A percentile compares a stretch with the other conserved stretches of the same genome.
Evolutionary conservation across 1,140 invertebrate genomes (phyloP).

Genomic region (Caenorhabditis tropicalis): DNA sequence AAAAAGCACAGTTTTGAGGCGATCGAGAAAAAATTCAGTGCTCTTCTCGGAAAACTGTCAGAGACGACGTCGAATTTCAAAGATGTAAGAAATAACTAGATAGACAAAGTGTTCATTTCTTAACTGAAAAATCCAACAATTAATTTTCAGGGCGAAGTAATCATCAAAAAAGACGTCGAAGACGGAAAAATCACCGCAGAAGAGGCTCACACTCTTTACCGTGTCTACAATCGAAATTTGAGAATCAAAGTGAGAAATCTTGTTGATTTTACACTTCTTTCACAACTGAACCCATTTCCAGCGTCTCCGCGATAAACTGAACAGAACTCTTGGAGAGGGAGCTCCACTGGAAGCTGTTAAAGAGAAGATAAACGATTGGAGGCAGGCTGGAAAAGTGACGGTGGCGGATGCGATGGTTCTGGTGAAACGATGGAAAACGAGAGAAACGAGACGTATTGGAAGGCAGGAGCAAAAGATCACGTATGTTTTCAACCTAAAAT

Average conservation of each 20-base stretch:
- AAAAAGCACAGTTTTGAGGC: constrained; percentile 28
- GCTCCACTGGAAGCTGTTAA: constrained; percentile 18
- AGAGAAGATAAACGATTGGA: constrained; percentile 8
- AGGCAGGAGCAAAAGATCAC: constrained; percentile 49
- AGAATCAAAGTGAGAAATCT: background rate
- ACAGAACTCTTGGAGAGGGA: background rate
- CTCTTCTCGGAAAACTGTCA: background rate
- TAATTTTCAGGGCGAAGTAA: constrained; percentile 29
- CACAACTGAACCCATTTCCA: background rate
- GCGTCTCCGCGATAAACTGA: constrained; percentile 11
- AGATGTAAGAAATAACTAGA: background rate
- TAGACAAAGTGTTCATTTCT: background rate
- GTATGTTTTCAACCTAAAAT: constrained; percentile 7
- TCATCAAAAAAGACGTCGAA: constrained; percentile 24
- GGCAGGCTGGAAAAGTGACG: constrained; percentile 40
- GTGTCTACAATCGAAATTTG: constrained; percentile 16
- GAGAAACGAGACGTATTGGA: constrained; percentile 49
- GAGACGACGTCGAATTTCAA: constrained; percentile 18
- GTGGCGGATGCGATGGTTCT: constrained; percentile 30
- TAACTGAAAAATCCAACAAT: background rate
- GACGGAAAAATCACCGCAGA: constrained; percentile 23
- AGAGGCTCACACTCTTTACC: constrained; percentile 2
- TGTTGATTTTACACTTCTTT: too few species aligned
- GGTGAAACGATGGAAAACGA: constrained; percentile 56
- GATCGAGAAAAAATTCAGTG: constrained; percentile 24